Evolutionary conservation across 2,888 invertebrate species (phyloP).

Genomic region (Willowsia nigromaculata): DNA sequence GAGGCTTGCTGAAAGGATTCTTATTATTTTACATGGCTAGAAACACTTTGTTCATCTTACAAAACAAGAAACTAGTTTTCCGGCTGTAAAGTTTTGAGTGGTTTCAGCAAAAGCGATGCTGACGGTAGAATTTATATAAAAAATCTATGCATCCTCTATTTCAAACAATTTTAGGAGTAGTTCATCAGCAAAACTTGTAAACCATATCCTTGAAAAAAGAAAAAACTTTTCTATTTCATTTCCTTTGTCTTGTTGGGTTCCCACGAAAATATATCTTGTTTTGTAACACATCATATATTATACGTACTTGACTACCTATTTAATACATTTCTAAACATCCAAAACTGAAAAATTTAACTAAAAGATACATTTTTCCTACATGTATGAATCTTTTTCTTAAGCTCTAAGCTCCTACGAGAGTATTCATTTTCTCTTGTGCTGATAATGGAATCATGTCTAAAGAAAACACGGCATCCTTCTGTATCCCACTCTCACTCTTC

Average conservation of each 20-base stretch:
- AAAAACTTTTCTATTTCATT: slow-evolving; percentile 38
- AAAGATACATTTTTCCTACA: not conserved
- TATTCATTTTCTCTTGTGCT: not conserved
- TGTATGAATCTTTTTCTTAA: not conserved
- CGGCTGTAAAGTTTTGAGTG: not conserved
- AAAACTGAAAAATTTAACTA: not conserved
- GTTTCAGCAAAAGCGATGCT: not conserved
- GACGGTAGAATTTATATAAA: not conserved
- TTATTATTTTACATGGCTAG: not conserved
- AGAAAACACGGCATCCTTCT: not conserved
- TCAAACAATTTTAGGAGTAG: not conserved
- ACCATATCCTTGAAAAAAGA: not conserved
- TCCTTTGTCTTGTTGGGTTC: slow-evolving; percentile 29
- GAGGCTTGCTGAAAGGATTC: slow-evolving; percentile 5
- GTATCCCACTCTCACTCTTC: too few relatives aligned
- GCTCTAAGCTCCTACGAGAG: not conserved
- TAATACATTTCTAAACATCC: not conserved
- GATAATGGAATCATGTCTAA: not conserved
- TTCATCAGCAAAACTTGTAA: slow-evolving; percentile 29
- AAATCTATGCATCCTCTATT: not conserved
- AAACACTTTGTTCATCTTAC: slow-evolving; percentile 10
- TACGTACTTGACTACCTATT: not conserved
- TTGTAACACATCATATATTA: not conserved
- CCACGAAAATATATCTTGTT: slow-evolving; percentile 16
- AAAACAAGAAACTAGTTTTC: slow-evolving; percentile 19